These are phyloP conservation scores for Aphrophora alni DNA, from an alignment of 2,888 invertebrate species.

Conservation along the genomic window DNA sequence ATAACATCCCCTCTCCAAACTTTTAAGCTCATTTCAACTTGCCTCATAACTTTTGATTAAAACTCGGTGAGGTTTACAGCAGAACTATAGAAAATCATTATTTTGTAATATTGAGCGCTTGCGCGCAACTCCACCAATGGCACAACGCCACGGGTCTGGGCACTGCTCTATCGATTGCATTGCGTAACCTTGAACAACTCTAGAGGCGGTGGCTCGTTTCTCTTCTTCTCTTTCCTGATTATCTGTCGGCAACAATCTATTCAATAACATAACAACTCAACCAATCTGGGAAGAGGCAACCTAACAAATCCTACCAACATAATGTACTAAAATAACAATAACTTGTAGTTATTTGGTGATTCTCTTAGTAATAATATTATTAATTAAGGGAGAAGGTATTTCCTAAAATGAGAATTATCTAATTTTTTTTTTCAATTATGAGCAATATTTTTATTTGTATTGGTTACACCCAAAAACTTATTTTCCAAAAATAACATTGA, in stretches of 20 bases:
- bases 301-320: not conserved
- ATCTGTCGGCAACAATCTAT: not conserved
- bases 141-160: not conserved
- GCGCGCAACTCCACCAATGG: not conserved
- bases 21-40: not conserved
- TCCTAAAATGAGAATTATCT: too few species aligned
- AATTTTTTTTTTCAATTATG: too few species aligned
- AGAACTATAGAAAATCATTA: not conserved
- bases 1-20: not conserved
- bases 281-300: not conserved
- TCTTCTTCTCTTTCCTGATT: not conserved
- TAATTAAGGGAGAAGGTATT: too few species aligned
- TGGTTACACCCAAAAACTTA: too few species aligned
- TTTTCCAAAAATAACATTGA: too few species aligned
- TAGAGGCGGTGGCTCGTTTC: not conserved
- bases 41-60: not conserved
- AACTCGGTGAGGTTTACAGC: not conserved
- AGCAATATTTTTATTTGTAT: too few species aligned
- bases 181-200: constrained; percentile 1
- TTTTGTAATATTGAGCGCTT: not conserved
- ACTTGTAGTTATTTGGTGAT: not conserved
- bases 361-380: too few species aligned
- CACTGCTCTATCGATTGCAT: not conserved
- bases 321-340: not conserved
- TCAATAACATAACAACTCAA: not conserved